Conservation (phyloP, 2,888 invertebrate species). For the Cosmia trapezina region DNA sequence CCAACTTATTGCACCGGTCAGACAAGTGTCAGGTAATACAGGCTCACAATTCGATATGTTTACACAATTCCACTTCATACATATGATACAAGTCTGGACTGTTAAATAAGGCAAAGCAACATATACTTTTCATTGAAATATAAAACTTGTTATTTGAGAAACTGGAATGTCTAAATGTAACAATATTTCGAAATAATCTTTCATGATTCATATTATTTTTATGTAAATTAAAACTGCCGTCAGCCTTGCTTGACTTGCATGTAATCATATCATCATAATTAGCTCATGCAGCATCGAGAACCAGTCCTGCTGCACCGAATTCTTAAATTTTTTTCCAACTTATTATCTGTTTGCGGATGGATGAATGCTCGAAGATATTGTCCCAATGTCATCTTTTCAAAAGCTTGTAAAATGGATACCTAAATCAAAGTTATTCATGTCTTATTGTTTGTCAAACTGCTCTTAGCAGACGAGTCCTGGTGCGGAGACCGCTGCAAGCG, state of each 20-base stretch:
- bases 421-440: too few relatives aligned
- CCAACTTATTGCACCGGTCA: constrained; percentile 33
- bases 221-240: background rate
- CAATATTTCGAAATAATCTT: background rate
- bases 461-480: too few relatives aligned
- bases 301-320: background rate
- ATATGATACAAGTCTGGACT: constrained; percentile 19
- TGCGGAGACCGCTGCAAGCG: too few relatives aligned
- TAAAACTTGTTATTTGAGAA: constrained; percentile 38
- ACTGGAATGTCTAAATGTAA: constrained; percentile 6
- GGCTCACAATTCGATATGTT: constrained; percentile 49
- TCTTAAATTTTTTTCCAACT: background rate
- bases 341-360: background rate
- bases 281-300: background rate
- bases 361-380: background rate
- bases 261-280: background rate
- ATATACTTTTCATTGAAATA: constrained; percentile 41
- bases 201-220: background rate
- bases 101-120: constrained; percentile 44
- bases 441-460: background rate
- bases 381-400: too few relatives aligned
- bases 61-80: constrained; percentile 49
- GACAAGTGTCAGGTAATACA: constrained; percentile 23
- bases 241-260: background rate
- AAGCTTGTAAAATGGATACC: too few relatives aligned